phyloP scores from a whole-genome alignment of 2,113 vertebrate genomes.

The Artemisiospiza belli region DNA sequence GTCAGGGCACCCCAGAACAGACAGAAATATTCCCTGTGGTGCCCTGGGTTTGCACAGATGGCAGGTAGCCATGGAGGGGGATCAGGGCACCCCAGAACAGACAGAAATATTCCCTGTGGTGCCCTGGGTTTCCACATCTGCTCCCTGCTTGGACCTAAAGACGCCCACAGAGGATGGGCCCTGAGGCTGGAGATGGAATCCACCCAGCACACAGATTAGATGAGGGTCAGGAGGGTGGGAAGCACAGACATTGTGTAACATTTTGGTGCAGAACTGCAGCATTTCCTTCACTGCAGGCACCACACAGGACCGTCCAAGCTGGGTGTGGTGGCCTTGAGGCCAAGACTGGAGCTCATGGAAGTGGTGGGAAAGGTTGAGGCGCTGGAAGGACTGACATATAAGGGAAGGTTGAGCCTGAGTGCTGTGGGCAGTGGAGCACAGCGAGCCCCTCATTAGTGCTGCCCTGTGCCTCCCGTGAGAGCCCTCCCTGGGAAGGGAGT shows the following conservation, averaged over 20 bases:
- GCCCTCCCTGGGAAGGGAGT: not conserved
- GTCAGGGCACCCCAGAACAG: no score
- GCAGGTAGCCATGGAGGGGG: no score
- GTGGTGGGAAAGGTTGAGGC: not conserved
- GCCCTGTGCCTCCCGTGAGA: not conserved
- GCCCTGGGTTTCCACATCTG: not conserved
- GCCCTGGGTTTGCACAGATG: no score
- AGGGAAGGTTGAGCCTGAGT: not conserved
- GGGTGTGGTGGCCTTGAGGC: not conserved
- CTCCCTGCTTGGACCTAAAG: not conserved
- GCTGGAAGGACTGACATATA: not conserved
- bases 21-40: no score
- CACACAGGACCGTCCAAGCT: not conserved
- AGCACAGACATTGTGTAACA: not conserved
- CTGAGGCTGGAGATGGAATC: not conserved
- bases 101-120: no score
- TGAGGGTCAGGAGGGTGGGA: not conserved
- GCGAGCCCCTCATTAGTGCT: conserved; percentile 6
- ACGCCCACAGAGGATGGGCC: not conserved
- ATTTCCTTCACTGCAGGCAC: not conserved
- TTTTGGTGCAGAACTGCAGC: not conserved
- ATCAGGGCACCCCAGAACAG: no score
- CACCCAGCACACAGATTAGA: not conserved
- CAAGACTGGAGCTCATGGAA: not conserved
- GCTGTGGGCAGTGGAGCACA: not conserved